Evolutionary conservation across 2,888 invertebrate species (phyloP), one percentile per base, ranked within the genome.

Genomic region (Bombylius discolor): DNA sequence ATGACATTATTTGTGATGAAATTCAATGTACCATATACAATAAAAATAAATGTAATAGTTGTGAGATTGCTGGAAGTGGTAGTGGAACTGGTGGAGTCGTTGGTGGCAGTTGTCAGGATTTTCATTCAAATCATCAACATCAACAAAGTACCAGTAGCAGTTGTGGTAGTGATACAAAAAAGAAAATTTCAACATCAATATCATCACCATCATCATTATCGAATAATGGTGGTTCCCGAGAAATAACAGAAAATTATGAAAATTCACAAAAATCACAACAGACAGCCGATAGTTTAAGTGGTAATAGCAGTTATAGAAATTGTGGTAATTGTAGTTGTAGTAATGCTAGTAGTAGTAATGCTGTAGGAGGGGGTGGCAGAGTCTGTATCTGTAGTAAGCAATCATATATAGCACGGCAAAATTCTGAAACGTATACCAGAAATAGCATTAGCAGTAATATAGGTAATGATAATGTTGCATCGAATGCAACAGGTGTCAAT

Each of bases 191-290:
- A 42, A 11, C 39, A 42, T 42, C 39, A 42, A 36, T 9, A 36
- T 42, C 39, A 42, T 42, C 39, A 11, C 39, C 39, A 8, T 11
- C 12, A 42, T 42, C 39, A 42, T 42, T 11, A 11, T 42, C 11
- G 11, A 11, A 8, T 5, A 42, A 42, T 42, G 1, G 11, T 42
- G 39, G 5, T 42, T 42, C 39, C 4, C 69, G 72, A 9, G 73
- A 76, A 64, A 66, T 68, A 33, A 70, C 68, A 7, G 75, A 76
- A 62, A 75, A 75, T 60, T 62, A 72, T 49, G 71, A 74, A 59
- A 75, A 75, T 63, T 71, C 71, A 47, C 72, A 75, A 60, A 73
- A 74, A 63, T 72, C 72, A 47, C 8, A 11, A 11, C 72, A 54
- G 36, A 46, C 49, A 8, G 32, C 44, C 7, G 33, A 32, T 11